Evolutionary conservation across 1,140 invertebrate genomes (phyloP), one percentile per base, ranked within the genome.

Genomic region (Lethrus apterus): DNA sequence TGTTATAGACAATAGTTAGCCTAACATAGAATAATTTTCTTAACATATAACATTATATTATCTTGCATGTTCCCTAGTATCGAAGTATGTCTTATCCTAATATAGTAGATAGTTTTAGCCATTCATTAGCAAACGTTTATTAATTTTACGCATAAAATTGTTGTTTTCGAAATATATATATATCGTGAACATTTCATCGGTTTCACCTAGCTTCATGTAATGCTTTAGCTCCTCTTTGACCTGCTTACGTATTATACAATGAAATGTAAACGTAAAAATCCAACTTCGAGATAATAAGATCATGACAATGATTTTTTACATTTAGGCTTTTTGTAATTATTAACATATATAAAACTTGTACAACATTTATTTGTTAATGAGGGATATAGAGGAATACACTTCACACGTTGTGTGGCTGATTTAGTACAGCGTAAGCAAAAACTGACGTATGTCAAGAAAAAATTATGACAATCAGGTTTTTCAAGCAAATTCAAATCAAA

Each of bases 1-100:
- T 48, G 52, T 56, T 54, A 52, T 64, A 64, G 60, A 58, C 55
- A 52, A 57, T 64, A 61, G 54, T 57, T 62, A 62, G 55, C 55
- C 47, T 62, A 57, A 57, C 53, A 51, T 61, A 64, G 60, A 61
- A 61, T 62, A 60, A 63, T 58, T 62, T 58, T 55, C 54, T 49
- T 59, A 58, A 64, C 47, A 52, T 56, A 55, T 61, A 58, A 60
- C 46, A 41, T 62, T 57, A 58, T 59, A 60, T 64, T 62, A 58
- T 54, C 51, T 57, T 62, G 60, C 62, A 64, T 64, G 62, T 51
- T 55, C 38, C 60, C 51, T 63, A 62, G 58, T 44, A 56, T 54
- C 46, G 42, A 52, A 56, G 20, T 44, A 51, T 57, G 51, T 57
- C 59, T 58, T 56, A 60, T 54, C 58, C 60, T 58, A 63, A 52